phyloP scores from a whole-genome alignment of 2,888 invertebrate genomes.

The Nasonia oneida region DNA sequence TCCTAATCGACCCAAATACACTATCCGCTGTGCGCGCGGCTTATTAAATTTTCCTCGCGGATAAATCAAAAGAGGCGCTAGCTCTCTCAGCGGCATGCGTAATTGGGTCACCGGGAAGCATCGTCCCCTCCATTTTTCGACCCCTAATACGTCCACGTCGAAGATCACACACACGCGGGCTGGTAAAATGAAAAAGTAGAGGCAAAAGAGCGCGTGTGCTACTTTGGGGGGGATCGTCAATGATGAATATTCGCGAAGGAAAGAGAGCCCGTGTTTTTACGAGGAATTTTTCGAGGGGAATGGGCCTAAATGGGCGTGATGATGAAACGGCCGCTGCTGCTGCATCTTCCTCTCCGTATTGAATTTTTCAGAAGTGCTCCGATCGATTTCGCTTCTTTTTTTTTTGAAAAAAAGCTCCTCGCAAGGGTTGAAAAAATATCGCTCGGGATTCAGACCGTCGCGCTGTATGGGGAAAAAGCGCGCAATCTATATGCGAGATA shows the following conservation, averaged over 20 bases:
- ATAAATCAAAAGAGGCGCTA: neutral
- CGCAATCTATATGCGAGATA: neutral
- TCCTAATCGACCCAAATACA: neutral
- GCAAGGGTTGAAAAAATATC: neutral
- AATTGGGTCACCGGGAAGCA: neutral
- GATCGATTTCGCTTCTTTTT: neutral
- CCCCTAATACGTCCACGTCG: neutral
- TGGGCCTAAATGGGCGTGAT: neutral
- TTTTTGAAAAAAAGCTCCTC: neutral
- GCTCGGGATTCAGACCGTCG: no score
- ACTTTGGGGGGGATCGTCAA: neutral
- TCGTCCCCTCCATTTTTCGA: neutral
- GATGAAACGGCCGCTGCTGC: neutral
- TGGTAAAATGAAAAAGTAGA: neutral
- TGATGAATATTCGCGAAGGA: conserved; percentile 1
- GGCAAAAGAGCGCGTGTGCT: neutral
- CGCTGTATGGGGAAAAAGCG: neutral
- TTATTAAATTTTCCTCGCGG: conserved; percentile 16
- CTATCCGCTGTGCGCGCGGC: neutral
- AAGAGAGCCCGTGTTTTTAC: neutral
- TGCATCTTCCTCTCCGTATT: neutral
- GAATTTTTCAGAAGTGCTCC: neutral
- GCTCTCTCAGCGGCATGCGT: neutral
- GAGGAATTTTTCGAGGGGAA: neutral
- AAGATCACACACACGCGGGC: neutral